A percentile compares a stretch with the other conserved stretches of the same genome.
phyloP scores from a whole-genome alignment of 2,888 invertebrate genomes.

The Phymatocera aterrima region DNA sequence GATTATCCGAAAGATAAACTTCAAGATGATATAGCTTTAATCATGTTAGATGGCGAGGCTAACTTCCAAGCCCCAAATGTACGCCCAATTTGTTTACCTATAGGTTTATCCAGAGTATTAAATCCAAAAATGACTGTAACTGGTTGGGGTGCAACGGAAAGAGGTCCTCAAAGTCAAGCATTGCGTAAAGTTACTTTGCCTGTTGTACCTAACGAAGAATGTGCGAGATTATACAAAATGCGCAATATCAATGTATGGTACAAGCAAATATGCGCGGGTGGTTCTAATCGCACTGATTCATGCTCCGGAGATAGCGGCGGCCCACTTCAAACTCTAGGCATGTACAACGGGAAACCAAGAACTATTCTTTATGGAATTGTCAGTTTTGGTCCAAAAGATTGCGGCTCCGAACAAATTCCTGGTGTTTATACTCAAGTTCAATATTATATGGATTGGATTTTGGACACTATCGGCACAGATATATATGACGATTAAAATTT shows the following conservation, averaged over 20 bases:
- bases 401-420: constrained; percentile 53
- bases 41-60: constrained; percentile 53
- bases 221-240: constrained; percentile 50
- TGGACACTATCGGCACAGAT: constrained; percentile 53
- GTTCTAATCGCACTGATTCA: constrained; percentile 54
- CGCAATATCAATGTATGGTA: constrained; percentile 50
- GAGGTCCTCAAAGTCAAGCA: constrained; percentile 47
- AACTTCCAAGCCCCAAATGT: constrained; percentile 54
- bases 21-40: constrained; percentile 61
- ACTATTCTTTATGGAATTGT: constrained; percentile 60
- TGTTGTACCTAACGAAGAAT: constrained; percentile 49
- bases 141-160: constrained; percentile 63
- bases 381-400: constrained; percentile 60
- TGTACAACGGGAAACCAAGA: constrained; percentile 48
- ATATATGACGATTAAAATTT: not conserved
- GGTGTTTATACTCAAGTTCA: constrained; percentile 60
- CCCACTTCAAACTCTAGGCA: constrained; percentile 57
- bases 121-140: constrained; percentile 50
- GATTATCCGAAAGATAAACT: constrained; percentile 51
- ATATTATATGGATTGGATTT: constrained; percentile 58
- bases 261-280: constrained; percentile 64
- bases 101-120: constrained; percentile 43
- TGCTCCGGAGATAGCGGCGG: constrained; percentile 66
- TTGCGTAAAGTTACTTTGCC: constrained; percentile 55
- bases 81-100: constrained; percentile 60